These are phyloP conservation scores for Lasiurus borealis DNA, from an alignment of 2,113 vertebrate species.

Conservation along the genomic window DNA sequence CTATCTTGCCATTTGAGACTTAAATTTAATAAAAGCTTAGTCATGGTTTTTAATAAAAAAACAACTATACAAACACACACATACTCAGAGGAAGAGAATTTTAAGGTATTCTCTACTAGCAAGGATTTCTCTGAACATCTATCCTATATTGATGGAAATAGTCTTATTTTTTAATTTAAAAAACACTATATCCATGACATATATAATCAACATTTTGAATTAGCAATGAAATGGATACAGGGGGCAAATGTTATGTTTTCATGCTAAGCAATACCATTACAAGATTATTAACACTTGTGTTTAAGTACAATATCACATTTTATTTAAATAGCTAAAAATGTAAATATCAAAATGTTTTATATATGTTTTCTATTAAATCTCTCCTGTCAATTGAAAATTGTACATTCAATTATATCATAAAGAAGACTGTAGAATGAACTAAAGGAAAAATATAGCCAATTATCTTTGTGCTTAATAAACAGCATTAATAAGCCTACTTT, in stretches of 20 bases:
- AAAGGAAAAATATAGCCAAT: conserved; percentile 57
- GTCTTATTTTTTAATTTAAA: not conserved
- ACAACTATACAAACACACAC: not conserved
- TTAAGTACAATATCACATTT: not conserved
- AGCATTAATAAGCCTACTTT: conserved; percentile 23
- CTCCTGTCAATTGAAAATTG: not conserved
- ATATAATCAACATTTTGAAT: not conserved
- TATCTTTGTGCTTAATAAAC: not conserved
- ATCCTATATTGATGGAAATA: not conserved
- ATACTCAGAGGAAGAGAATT: not conserved
- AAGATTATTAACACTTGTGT: conserved; percentile 29
- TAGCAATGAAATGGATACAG: not conserved
- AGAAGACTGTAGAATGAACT: conserved; percentile 34
- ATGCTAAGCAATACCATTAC: not conserved
- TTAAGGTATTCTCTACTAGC: not conserved
- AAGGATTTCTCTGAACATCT: not conserved
- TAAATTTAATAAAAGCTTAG: not conserved
- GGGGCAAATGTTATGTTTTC: not conserved
- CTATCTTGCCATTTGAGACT: not conserved
- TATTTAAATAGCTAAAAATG: conserved; percentile 33
- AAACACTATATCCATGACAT: not conserved
- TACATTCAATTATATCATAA: not conserved
- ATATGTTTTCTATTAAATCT: conserved; percentile 48
- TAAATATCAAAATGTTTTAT: conserved; percentile 10
- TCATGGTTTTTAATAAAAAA: conserved; percentile 7